Evolutionary conservation across 2,888 invertebrate genomes (phyloP).

Genomic region (Argynnis bischoffii): DNA sequence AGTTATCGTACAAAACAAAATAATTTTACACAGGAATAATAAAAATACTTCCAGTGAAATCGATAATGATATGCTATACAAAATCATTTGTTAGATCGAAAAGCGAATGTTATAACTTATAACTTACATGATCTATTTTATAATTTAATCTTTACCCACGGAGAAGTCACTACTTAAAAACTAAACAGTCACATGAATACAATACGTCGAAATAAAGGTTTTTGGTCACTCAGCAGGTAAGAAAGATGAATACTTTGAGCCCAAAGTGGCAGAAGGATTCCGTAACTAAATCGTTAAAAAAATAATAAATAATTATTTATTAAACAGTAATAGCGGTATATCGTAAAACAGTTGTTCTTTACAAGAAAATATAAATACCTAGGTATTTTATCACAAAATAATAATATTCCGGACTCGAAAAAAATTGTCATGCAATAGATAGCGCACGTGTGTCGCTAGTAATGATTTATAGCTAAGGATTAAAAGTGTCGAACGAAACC

Average conservation of each 20-base stretch:
- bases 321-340: conserved; percentile 48
- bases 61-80: conserved; percentile 51
- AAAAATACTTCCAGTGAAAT: conserved; percentile 42
- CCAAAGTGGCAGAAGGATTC: conserved; percentile 54
- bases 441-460: conserved; percentile 58
- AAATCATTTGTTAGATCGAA: conserved; percentile 50
- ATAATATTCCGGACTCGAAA: conserved; percentile 40
- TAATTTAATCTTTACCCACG: conserved; percentile 51
- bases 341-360: conserved; percentile 50
- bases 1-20: neutral
- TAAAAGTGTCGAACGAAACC: conserved; percentile 67
- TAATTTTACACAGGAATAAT: conserved; percentile 34
- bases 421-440: conserved; percentile 63
- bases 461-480: conserved; percentile 51
- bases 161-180: conserved; percentile 52
- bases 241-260: conserved; percentile 58
- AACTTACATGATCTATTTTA: conserved; percentile 47
- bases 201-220: conserved; percentile 54
- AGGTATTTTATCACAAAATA: conserved; percentile 54
- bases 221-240: conserved; percentile 60
- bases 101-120: conserved; percentile 51
- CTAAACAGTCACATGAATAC: conserved; percentile 65
- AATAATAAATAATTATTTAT: conserved; percentile 57
- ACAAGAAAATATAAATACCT: conserved; percentile 47
- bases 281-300: conserved; percentile 49